Percentiles rank a stretch among this genome's conserved stretches.
Conservation (phyloP, 2,888 invertebrate genomes). For the Ornithoptera priamus region DNA sequence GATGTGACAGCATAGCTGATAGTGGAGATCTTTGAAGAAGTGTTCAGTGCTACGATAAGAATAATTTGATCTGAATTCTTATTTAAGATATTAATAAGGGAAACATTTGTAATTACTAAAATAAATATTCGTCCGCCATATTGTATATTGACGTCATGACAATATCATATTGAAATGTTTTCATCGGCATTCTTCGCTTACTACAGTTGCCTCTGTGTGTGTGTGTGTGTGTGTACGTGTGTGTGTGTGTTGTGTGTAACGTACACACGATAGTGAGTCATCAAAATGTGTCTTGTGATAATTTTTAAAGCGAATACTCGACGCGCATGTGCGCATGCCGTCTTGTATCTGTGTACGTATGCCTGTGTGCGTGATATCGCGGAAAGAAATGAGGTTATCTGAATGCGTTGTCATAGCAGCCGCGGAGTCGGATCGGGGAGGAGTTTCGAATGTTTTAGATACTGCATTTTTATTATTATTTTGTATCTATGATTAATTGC, state of each 20-base stretch:
- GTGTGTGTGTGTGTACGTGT: too few species aligned
- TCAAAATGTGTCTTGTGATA: conserved; percentile 36
- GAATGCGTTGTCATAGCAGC: conserved; percentile 73
- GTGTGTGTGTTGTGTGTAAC: conserved; percentile 7
- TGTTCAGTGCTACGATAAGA: too few species aligned
- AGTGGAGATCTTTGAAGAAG: too few species aligned
- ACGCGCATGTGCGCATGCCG: conserved; percentile 36
- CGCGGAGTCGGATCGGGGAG: conserved; percentile 38
- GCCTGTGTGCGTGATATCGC: conserved; percentile 58
- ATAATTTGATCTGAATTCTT: too few species aligned
- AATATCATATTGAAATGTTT: background rate
- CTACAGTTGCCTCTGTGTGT: too few species aligned
- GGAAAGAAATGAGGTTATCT: conserved; percentile 80
- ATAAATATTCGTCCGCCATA: background rate
- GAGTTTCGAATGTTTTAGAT: conserved; percentile 19
- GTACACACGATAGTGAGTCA: conserved; percentile 13
- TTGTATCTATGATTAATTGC: background rate
- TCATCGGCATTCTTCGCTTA: conserved; percentile 1
- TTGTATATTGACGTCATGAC: background rate
- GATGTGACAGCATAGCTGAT: too few species aligned
- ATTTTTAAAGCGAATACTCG: conserved; percentile 39
- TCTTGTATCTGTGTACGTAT: conserved; percentile 33
- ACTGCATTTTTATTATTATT: background rate
- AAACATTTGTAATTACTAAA: background rate
- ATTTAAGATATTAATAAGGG: background rate